These are phyloP conservation scores for Oryzias javanicus DNA, from an alignment of 2,113 vertebrate species.

Conservation along the genomic window DNA sequence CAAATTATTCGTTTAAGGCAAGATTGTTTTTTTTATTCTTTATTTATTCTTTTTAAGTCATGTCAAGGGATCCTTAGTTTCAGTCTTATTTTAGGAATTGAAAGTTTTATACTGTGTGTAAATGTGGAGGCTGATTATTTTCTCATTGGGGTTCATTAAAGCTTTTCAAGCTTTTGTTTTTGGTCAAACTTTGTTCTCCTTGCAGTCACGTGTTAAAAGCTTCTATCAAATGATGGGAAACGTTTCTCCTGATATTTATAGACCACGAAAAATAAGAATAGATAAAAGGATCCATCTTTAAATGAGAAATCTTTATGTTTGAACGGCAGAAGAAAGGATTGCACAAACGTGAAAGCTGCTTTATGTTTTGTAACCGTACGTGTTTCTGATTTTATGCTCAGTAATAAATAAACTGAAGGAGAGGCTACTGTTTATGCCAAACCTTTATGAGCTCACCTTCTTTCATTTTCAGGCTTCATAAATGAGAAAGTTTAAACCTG, in stretches of 20 bases:
- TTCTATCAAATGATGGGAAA: neutral
- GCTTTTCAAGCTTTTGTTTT: neutral
- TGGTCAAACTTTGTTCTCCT: slow-evolving; percentile 20
- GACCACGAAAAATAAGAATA: neutral
- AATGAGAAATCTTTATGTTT: neutral
- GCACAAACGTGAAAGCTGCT: slow-evolving; percentile 1
- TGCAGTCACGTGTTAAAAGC: slow-evolving; percentile 4
- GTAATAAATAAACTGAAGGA: no score
- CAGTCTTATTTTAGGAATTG: no score
- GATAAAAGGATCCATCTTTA: neutral
- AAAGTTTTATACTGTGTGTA: neutral
- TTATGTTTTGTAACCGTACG: neutral
- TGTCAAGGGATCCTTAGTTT: no score
- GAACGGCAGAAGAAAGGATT: neutral
- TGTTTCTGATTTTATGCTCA: no score
- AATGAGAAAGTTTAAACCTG: slow-evolving; percentile 2
- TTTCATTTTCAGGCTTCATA: slow-evolving; percentile 11
- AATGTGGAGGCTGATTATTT: neutral
- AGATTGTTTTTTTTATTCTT: no score
- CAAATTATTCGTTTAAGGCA: no score
- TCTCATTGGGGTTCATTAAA: slow-evolving; percentile 14
- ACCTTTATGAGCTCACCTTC: slow-evolving; percentile 9
- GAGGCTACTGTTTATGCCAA: neutral
- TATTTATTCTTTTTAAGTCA: no score
- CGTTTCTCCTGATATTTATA: slow-evolving; percentile 23